phyloP scores from a whole-genome alignment of 2,797 vertebrate species.

The Notoglanidium macrostoma region DNA sequence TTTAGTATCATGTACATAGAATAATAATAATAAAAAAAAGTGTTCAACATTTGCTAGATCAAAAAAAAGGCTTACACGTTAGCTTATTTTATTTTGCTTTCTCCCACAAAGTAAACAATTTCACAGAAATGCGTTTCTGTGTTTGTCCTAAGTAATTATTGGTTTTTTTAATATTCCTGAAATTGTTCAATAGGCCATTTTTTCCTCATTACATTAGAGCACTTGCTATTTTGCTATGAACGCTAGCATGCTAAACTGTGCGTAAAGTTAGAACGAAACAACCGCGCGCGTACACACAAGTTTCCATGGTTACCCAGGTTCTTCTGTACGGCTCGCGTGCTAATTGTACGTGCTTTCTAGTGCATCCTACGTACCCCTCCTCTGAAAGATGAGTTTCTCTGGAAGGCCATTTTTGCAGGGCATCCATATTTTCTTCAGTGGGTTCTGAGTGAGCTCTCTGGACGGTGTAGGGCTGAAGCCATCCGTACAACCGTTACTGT shows the following conservation, averaged over 20 bases:
- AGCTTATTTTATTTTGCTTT: neutral
- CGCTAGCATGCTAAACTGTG: neutral
- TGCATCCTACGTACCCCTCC: slow-evolving; percentile 79
- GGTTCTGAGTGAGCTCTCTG: slow-evolving; percentile 89
- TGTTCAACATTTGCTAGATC: too few species aligned
- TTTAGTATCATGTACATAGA: too few species aligned
- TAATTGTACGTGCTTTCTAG: neutral
- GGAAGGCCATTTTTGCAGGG: slow-evolving; percentile 89
- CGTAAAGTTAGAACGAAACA: neutral
- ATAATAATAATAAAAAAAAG: too few species aligned
- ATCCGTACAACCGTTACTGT: slow-evolving; percentile 51
- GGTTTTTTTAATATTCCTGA: neutral
- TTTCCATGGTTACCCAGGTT: neutral
- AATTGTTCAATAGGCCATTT: too few species aligned
- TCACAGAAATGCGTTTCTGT: neutral
- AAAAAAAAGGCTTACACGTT: neutral
- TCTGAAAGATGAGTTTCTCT: slow-evolving; percentile 83
- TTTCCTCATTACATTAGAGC: neutral
- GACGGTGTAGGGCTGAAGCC: slow-evolving; percentile 63
- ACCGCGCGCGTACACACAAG: too few species aligned
- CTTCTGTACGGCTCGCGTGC: neutral
- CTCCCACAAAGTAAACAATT: neutral
- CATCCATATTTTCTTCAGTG: slow-evolving; percentile 93
- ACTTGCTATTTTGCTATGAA: neutral
- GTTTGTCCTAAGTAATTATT: neutral